phyloP scores from a whole-genome alignment of 2,888 invertebrate species.

The Agonum fuliginosum region DNA sequence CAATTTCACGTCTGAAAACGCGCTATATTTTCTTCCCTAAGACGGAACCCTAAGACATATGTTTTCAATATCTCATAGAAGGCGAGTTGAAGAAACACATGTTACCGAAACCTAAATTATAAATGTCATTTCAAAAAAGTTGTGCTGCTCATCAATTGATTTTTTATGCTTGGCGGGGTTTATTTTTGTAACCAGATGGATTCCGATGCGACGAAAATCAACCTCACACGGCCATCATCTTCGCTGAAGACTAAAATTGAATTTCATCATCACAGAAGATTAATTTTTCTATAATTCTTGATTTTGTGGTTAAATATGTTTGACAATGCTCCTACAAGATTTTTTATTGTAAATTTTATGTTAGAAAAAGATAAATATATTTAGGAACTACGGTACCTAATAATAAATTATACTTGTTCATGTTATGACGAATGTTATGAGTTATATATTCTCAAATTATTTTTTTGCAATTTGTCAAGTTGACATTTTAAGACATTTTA shows the following conservation, averaged over 20 bases:
- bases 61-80: slow-evolving; percentile 59
- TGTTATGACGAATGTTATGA: too few species aligned
- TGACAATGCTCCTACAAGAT: too few species aligned
- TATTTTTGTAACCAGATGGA: slow-evolving; percentile 46
- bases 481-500: too few species aligned
- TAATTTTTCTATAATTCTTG: not conserved
- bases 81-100: slow-evolving; percentile 37
- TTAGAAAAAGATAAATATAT: too few species aligned
- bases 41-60: slow-evolving; percentile 51
- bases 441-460: too few species aligned
- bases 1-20: slow-evolving; percentile 22
- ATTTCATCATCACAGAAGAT: not conserved
- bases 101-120: slow-evolving; percentile 56
- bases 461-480: too few species aligned
- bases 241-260: not conserved
- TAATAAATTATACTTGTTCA: too few species aligned
- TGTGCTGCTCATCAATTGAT: slow-evolving; percentile 54
- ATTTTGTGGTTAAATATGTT: too few species aligned
- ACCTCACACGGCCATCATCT: not conserved
- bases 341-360: too few species aligned
- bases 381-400: too few species aligned
- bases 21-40: slow-evolving; percentile 52
- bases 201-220: not conserved
- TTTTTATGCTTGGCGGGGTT: slow-evolving; percentile 47
- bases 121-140: slow-evolving; percentile 58